Conservation (phyloP, 2,113 vertebrate genomes). For the Phalacrocorax pelagicus region DNA sequence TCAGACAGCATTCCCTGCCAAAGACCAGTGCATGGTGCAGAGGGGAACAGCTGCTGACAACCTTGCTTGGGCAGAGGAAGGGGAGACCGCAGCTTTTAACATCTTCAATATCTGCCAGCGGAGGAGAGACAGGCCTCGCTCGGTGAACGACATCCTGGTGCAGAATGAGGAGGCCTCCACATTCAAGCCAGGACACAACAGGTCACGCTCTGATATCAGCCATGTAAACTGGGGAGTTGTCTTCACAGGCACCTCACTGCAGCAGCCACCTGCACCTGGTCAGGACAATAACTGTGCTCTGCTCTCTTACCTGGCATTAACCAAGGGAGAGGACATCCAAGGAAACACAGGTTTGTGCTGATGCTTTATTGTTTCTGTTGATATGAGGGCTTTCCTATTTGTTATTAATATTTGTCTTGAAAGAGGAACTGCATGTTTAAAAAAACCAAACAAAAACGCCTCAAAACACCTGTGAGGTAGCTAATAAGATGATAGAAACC, state of each 20-base stretch:
- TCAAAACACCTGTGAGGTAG: background rate
- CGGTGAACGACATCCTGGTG: conserved; percentile 89
- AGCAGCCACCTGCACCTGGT: conserved; percentile 5
- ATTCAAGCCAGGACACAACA: conserved; percentile 90
- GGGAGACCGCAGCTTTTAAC: conserved; percentile 75
- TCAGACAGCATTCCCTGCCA: conserved; percentile 76
- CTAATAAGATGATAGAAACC: background rate
- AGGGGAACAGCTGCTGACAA: conserved; percentile 78
- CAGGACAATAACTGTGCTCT: conserved; percentile 57
- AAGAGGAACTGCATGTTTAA: background rate
- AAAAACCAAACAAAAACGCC: background rate
- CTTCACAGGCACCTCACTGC: conserved; percentile 60
- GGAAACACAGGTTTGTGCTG: conserved; percentile 84
- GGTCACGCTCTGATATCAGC: conserved; percentile 87
- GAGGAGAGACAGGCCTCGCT: conserved; percentile 87
- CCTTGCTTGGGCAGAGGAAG: conserved; percentile 82
- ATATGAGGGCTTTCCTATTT: background rate
- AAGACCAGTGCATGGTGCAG: conserved; percentile 75
- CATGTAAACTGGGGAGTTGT: conserved; percentile 74
- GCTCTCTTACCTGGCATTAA: conserved; percentile 76
- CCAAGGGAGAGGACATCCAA: conserved; percentile 81
- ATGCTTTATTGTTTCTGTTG: background rate
- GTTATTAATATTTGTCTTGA: background rate
- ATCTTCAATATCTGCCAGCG: conserved; percentile 84
- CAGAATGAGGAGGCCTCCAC: conserved; percentile 79